Evolutionary conservation across 1,140 invertebrate genomes (phyloP), one percentile per base, ranked within the genome.

Genomic region (Drosophila lacertosa): DNA sequence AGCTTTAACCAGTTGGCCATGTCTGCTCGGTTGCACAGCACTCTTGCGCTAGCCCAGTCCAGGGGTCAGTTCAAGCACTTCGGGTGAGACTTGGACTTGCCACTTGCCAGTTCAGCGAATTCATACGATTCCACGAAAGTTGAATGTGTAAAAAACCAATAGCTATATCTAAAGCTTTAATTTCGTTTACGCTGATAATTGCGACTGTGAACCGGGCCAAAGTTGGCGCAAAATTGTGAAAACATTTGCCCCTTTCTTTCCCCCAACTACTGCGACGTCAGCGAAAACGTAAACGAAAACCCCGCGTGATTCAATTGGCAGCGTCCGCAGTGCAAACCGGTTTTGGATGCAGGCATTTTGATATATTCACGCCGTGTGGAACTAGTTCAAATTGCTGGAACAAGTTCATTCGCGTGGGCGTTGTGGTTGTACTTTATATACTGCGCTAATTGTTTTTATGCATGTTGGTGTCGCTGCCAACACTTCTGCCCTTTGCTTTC

Each of bases 371-470:
- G 20, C 20, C 13, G 29, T 26, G 39, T 47, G 11, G 42, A 33
- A 15, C 11, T 13, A 7, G 10, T 13, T 20, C 15, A n/a, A 16
- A 11, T 57, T 7, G 39, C 4, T 22, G n/a, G 50, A 6, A 11
- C 18, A 22, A 57, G 22, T 45, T 44, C 11, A n/a, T 5, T 20
- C n/a, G 44, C 44, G 47, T 50, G 58, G 58, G 44, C 22, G 29
- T 35, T 79, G 77, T 39, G 77, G 73, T 81, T 75, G 59, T 45
- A 54, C 62, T 48, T 63, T 68, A 76, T 81, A 68, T 81, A 58
- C 77, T 67, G 60, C 45, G 62, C 59, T 80, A 80, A 81, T 81
- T 81, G 72, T 73, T 67, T 60, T 75, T 76, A 66, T 72, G 53
- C 4, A 29, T 44, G 4, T 39, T 42, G 24, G 29, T 9, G 24